Conservation (phyloP, 2,888 invertebrate species). For the Syritta pipiens region DNA sequence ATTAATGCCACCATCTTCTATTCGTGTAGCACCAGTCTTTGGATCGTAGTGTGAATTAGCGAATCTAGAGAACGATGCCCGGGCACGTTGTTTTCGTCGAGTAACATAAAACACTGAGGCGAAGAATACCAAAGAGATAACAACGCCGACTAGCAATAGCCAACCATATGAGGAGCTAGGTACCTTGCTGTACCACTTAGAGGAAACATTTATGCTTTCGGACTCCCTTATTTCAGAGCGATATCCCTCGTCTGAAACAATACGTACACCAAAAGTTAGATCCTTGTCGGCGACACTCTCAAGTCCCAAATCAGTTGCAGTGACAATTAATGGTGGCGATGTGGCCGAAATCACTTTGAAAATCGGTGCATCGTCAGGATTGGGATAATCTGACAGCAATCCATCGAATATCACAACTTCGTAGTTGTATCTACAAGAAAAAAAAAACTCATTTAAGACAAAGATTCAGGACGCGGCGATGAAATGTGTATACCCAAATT, state of each 20-base stretch:
- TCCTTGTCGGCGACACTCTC: constrained; percentile 80
- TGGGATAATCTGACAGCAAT: constrained; percentile 79
- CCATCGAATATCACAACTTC: constrained; percentile 84
- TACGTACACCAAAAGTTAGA: constrained; percentile 84
- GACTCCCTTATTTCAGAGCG: constrained; percentile 71
- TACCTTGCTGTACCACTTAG: constrained; percentile 67
- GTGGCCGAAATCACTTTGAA: constrained; percentile 77
- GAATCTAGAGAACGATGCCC: constrained; percentile 89
- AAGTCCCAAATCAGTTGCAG: constrained; percentile 78
- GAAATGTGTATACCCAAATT: constrained; percentile 70
- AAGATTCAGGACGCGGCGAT: background rate
- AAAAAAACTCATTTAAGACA: background rate
- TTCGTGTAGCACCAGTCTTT: constrained; percentile 91
- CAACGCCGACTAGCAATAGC: constrained; percentile 72
- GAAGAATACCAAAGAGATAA: constrained; percentile 81
- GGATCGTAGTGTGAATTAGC: constrained; percentile 92
- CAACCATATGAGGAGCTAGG: constrained; percentile 48
- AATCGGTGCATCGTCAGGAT: constrained; percentile 79
- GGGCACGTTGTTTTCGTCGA: constrained; percentile 86
- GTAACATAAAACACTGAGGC: constrained; percentile 82
- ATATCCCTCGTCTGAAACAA: constrained; percentile 80
- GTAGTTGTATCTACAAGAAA: constrained; percentile 80
- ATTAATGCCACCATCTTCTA: constrained; percentile 87
- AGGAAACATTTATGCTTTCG: constrained; percentile 71
- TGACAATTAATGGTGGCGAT: constrained; percentile 80